Evolutionary conservation across 2,888 invertebrate genomes (phyloP).

Genomic region (Philereme vetulata): DNA sequence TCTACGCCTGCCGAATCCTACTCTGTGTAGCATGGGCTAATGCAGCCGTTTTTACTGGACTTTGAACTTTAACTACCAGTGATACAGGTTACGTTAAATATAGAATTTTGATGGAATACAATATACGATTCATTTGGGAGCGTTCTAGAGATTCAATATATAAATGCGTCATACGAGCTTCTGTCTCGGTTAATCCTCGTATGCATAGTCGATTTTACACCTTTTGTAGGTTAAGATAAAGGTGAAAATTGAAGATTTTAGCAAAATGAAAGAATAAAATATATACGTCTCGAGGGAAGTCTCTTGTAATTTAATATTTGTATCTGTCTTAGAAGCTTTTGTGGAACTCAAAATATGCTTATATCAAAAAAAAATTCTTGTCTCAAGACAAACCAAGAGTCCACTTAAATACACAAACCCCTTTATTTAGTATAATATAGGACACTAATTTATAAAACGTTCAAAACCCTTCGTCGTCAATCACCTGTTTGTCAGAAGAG

Average conservation of each 20-base stretch:
- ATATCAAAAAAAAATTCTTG: too few relatives aligned
- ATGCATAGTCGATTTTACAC: conserved; percentile 4
- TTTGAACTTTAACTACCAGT: conserved; percentile 10
- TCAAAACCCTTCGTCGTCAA: neutral
- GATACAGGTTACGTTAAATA: neutral
- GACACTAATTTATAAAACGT: too few relatives aligned
- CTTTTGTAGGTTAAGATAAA: neutral
- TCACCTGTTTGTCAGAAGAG: neutral
- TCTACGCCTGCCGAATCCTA: conserved; percentile 48
- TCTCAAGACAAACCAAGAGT: too few relatives aligned
- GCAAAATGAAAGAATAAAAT: neutral
- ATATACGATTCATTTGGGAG: conserved; percentile 15
- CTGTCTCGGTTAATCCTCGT: neutral
- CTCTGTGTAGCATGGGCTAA: conserved; percentile 38
- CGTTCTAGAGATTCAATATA: conserved; percentile 21
- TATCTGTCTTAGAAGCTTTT: neutral
- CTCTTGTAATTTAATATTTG: conserved; percentile 10
- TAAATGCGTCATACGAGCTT: conserved; percentile 22
- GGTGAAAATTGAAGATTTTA: neutral
- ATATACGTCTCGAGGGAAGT: conserved; percentile 3
- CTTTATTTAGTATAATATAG: too few relatives aligned
- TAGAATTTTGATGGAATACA: conserved; percentile 7
- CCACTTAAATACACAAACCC: too few relatives aligned
- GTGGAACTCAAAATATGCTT: too few relatives aligned
- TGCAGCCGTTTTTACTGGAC: conserved; percentile 32